Conservation (phyloP, 2,888 invertebrate genomes). For the Thymelicus acteon region DNA sequence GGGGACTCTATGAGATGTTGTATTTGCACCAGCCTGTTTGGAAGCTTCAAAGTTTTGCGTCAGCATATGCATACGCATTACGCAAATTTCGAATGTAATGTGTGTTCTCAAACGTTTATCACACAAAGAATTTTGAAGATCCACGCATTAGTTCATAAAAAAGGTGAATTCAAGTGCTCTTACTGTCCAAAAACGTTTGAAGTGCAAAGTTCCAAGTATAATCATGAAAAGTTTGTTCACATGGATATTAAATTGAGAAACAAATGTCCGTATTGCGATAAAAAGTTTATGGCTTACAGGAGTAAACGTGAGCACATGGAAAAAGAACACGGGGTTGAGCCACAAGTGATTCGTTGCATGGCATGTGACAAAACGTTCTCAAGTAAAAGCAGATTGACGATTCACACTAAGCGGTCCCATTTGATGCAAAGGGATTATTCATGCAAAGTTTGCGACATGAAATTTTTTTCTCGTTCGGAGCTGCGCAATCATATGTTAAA, state of each 20-base stretch:
- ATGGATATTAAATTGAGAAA: constrained; percentile 39
- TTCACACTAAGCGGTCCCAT: constrained; percentile 46
- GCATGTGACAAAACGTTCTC: constrained; percentile 47
- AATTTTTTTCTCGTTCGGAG: constrained; percentile 58
- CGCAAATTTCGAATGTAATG: constrained; percentile 57
- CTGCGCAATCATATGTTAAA: constrained; percentile 63
- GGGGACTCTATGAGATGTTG: constrained; percentile 51
- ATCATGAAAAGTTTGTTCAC: constrained; percentile 43
- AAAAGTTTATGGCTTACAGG: constrained; percentile 41
- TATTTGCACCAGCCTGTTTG: constrained; percentile 48
- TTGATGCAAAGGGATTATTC: constrained; percentile 42
- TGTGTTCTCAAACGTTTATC: constrained; percentile 50
- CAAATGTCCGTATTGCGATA: constrained; percentile 45
- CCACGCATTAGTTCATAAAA: constrained; percentile 43
- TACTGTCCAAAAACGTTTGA: constrained; percentile 45
- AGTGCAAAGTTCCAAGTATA: constrained; percentile 39
- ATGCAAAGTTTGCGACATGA: constrained; percentile 51
- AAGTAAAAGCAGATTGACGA: constrained; percentile 39
- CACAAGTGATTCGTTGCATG: constrained; percentile 42
- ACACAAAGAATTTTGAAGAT: constrained; percentile 42
- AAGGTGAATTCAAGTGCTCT: constrained; percentile 45
- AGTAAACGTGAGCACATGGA: constrained; percentile 47
- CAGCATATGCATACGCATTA: constrained; percentile 69
- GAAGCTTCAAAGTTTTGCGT: constrained; percentile 48
- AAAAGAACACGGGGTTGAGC: constrained; percentile 44